phyloP scores from a whole-genome alignment of 2,113 vertebrate species.

The Chaetodon trifascialis region DNA sequence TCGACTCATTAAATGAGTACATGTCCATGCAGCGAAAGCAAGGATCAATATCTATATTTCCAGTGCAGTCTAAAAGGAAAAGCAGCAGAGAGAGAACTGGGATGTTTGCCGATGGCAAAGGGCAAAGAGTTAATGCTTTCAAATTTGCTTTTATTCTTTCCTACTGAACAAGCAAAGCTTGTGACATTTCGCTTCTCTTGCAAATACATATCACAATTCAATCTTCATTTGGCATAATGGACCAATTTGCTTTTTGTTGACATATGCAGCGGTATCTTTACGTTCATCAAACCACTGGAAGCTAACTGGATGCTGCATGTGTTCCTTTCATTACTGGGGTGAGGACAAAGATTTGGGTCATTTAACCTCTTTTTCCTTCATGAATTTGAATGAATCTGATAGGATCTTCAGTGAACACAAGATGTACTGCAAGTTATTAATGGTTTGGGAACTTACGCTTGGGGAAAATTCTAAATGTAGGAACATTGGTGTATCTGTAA shows the following conservation, averaged over 20 bases:
- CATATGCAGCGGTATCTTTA: slow-evolving; percentile 70
- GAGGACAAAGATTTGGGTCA: slow-evolving; percentile 76
- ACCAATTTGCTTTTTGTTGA: slow-evolving; percentile 81
- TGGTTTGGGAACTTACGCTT: slow-evolving; percentile 42
- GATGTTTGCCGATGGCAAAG: slow-evolving; percentile 51
- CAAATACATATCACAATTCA: slow-evolving; percentile 71
- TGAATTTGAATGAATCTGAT: slow-evolving; percentile 81
- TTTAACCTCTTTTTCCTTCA: slow-evolving; percentile 69
- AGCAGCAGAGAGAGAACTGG: slow-evolving; percentile 27
- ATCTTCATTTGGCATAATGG: slow-evolving; percentile 78
- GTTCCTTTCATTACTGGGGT: slow-evolving; percentile 76
- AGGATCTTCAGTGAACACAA: slow-evolving; percentile 71
- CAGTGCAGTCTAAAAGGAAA: slow-evolving; percentile 35
- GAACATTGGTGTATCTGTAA: slow-evolving; percentile 47
- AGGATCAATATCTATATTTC: slow-evolving; percentile 40
- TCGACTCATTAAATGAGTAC: neutral
- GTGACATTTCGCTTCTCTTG: slow-evolving; percentile 60
- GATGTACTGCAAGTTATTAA: slow-evolving; percentile 70
- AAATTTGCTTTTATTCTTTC: slow-evolving; percentile 68
- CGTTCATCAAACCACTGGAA: slow-evolving; percentile 77
- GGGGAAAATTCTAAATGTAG: slow-evolving; percentile 47
- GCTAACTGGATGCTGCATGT: slow-evolving; percentile 71
- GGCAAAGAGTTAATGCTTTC: slow-evolving; percentile 68
- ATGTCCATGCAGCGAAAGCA: slow-evolving; percentile 2
- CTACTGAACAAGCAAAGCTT: slow-evolving; percentile 71